These are phyloP conservation scores for Therioaphis trifolii DNA, from an alignment of 2,888 invertebrate genomes.

Conservation along the genomic window DNA sequence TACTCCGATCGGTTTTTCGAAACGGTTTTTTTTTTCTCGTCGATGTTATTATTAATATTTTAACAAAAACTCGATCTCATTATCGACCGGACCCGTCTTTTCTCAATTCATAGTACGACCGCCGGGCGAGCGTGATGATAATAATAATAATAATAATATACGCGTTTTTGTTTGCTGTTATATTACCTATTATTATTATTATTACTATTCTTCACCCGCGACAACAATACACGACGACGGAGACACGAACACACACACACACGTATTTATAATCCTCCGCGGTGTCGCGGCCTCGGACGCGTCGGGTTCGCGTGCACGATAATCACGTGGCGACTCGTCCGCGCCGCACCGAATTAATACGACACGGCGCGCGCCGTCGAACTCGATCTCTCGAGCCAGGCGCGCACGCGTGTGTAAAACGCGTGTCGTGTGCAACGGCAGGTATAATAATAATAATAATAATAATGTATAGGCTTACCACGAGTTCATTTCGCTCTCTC, in stretches of 20 bases:
- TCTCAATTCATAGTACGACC: too few species aligned
- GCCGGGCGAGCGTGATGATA: neutral
- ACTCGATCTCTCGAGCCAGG: neutral
- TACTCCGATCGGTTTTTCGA: constrained; percentile 14
- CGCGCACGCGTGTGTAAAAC: neutral
- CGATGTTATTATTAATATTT: neutral
- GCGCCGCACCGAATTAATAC: too few species aligned
- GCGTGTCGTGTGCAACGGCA: too few species aligned
- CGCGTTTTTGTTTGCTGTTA: neutral
- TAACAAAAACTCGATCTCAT: neutral
- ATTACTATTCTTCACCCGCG: neutral
- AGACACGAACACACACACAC: neutral
- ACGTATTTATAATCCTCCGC: too few species aligned
- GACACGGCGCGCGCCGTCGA: too few species aligned
- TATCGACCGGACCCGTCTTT: neutral
- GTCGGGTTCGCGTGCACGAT: too few species aligned
- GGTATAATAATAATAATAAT: constrained; percentile 1
- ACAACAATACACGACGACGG: constrained; percentile 16
- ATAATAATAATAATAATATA: too few species aligned
- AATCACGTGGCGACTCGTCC: too few species aligned
- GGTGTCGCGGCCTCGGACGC: too few species aligned
- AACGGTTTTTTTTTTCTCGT: neutral
- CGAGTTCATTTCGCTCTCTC: too few species aligned
- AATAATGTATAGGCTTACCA: neutral
- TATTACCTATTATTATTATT: too few species aligned